phyloP scores from a whole-genome alignment of 1,140 invertebrate species.

The Papilio machaon region DNA sequence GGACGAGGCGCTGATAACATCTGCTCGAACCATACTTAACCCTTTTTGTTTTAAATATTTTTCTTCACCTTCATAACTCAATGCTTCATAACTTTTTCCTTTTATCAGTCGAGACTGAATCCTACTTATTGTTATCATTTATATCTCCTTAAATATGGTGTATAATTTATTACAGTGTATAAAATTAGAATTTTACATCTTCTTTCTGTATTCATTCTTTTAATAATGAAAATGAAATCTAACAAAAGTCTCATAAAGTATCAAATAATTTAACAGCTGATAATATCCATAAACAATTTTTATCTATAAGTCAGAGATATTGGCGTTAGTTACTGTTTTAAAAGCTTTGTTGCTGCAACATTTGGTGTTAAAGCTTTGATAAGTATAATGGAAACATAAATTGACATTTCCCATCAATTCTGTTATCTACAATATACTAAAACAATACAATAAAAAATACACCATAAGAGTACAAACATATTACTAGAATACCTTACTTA shows the following conservation, averaged over 20 bases:
- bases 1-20: slow-evolving; percentile 76
- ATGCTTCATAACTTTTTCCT: slow-evolving; percentile 77
- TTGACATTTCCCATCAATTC: not conserved
- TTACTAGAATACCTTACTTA: not conserved
- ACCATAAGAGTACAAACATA: not conserved
- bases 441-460: not conserved
- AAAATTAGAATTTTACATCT: not conserved
- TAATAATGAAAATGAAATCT: not conserved
- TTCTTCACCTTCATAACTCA: slow-evolving; percentile 77
- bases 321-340: slow-evolving; percentile 1
- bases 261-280: not conserved
- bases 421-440: not conserved
- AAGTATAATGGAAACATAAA: not conserved
- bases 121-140: slow-evolving; percentile 36
- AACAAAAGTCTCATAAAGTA: not conserved
- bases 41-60: slow-evolving; percentile 79
- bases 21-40: slow-evolving; percentile 74
- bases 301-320: not conserved
- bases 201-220: not conserved
- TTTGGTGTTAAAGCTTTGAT: slow-evolving; percentile 1
- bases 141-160: not conserved
- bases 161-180: not conserved
- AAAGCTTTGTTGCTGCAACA: not conserved
- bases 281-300: not conserved
- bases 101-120: slow-evolving; percentile 66